phyloP scores from a whole-genome alignment of 2,113 vertebrate species.

The Thalassarche chlororhynchos region DNA sequence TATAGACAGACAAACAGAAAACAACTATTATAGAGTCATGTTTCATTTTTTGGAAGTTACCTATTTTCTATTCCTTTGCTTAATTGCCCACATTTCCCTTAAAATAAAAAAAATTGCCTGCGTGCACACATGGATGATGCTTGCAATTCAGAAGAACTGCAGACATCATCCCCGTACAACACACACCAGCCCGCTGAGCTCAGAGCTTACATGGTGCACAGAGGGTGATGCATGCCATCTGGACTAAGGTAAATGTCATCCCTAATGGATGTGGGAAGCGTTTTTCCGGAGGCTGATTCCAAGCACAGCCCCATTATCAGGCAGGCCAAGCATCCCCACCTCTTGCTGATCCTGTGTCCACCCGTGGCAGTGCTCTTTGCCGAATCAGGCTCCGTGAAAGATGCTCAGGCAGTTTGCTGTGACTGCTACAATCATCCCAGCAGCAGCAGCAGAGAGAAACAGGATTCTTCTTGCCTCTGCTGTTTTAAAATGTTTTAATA shows the following conservation, averaged over 20 bases:
- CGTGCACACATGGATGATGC: not conserved
- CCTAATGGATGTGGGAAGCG: not conserved
- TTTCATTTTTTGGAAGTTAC: not conserved
- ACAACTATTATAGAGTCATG: not conserved
- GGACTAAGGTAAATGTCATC: not conserved
- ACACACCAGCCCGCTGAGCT: not conserved
- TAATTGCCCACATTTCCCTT: not conserved
- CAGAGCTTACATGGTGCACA: not conserved
- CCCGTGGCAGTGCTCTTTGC: not conserved
- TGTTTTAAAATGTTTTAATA: not conserved
- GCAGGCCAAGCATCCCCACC: not conserved
- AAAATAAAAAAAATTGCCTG: not conserved
- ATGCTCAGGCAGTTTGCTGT: not conserved
- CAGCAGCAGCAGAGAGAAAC: not conserved
- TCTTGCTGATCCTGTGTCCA: not conserved
- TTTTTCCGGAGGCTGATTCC: not conserved
- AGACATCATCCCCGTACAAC: rapidly evolving
- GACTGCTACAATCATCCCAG: not conserved
- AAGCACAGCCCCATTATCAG: not conserved
- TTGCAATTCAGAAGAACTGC: not conserved
- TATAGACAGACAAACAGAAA: not conserved
- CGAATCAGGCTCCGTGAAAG: not conserved
- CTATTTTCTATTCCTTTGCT: not conserved
- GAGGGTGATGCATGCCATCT: not conserved
- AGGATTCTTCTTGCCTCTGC: not conserved